These are phyloP conservation scores for Carettochelys insculpta DNA, from an alignment of 2,113 vertebrate genomes.

Conservation along the genomic window DNA sequence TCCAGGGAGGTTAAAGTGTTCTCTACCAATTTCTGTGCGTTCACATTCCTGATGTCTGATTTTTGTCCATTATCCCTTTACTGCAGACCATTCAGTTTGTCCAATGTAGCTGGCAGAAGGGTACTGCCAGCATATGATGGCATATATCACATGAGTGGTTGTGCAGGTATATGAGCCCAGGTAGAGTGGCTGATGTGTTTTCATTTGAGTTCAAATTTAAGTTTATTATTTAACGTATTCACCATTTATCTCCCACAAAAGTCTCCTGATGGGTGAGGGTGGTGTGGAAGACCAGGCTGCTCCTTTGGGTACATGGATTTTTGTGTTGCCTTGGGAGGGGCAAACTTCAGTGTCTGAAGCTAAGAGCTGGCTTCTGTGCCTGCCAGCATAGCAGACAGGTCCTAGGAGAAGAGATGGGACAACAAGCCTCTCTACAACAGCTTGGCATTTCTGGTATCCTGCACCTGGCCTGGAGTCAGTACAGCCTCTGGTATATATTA, in stretches of 20 bases:
- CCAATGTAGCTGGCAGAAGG: too few relatives aligned
- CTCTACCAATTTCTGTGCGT: too few relatives aligned
- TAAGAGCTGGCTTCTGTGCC: background rate
- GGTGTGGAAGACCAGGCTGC: fast-evolving
- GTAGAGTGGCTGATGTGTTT: too few relatives aligned
- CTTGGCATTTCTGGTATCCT: background rate
- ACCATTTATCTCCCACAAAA: background rate
- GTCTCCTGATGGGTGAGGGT: fast-evolving
- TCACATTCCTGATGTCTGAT: too few relatives aligned
- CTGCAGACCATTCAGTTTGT: too few relatives aligned
- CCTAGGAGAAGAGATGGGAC: background rate
- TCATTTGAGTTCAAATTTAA: background rate
- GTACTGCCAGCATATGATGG: too few relatives aligned
- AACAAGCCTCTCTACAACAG: background rate
- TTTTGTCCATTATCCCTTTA: too few relatives aligned
- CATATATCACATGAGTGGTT: too few relatives aligned
- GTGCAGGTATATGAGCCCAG: too few relatives aligned
- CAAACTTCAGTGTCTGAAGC: background rate
- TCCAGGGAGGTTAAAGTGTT: too few relatives aligned
- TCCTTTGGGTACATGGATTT: fast-evolving
- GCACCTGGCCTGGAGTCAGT: background rate
- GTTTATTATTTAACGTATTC: background rate
- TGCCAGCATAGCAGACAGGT: background rate
- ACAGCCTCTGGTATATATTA: background rate
- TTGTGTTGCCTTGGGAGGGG: background rate